Base-by-base conservation (phyloP, 1,140 invertebrate species). In the Tetragonula clypearis region DNA sequence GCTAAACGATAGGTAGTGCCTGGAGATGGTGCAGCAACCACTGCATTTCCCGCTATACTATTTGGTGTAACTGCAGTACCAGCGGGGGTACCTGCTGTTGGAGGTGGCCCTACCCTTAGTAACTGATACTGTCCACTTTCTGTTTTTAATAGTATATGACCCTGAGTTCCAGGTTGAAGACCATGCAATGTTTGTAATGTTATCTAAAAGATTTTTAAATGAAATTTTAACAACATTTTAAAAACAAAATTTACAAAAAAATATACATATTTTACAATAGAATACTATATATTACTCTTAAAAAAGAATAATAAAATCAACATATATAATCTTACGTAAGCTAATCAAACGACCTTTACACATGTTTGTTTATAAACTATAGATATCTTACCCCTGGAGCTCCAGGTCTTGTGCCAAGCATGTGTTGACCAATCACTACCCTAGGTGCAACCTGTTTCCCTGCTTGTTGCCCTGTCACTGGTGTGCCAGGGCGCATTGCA, bases 71-170 rank as follows among this genome's bases (percentile, higher is more conserved):
- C 95, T 72, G 96, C 95, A 41, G 93, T 92, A 86, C 96, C 96
- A 90, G 94, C 94, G 81, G 96, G 95, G 77, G 95, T 94, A 68
- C 94, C 92, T 56, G 95, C 89, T 6, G 95, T 89, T 19, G 96
- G 96, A n/a, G 97, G 96, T 80, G 97, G 97, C 84, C 97, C 97
- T 88, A 98, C 97, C 94, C 98, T 97, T 87, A 99, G 95, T 91
- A 99, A 95, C 95, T 99, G 98, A 95, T 97, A 98, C 93, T 98
- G 98, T 88, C 98, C 98, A 96, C 98, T 98, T 95, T 99, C 98
- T 93, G 98, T 99, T 96, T 99, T 99, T 92, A 99, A 95, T 89
- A 99, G 96, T 91, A 99, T 96, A 95, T 98, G 97, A 91, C 97
- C 97, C 94, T 96, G 98, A 95, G 97, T 97, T 93, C 97, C 98